A percentile compares a stretch with the other conserved stretches of the same genome.
These are phyloP conservation scores for Himalopsyche tibetana DNA, from an alignment of 2,888 invertebrate genomes.

Conservation along the genomic window DNA sequence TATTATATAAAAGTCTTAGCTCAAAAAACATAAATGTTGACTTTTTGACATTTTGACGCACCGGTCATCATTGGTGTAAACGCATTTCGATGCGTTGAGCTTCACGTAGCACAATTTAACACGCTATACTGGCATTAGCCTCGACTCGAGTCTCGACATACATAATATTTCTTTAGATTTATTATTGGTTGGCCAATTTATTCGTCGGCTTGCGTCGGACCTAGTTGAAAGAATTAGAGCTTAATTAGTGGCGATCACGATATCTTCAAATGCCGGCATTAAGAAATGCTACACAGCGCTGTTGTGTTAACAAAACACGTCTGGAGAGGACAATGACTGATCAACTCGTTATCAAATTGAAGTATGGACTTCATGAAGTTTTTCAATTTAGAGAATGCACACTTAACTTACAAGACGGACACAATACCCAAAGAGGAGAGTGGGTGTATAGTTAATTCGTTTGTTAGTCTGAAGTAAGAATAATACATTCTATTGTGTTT, in stretches of 20 bases:
- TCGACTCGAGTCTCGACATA: neutral
- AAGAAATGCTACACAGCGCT: conserved; percentile 10
- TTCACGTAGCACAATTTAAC: neutral
- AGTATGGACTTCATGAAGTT: conserved; percentile 18
- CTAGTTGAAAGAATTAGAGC: conserved; percentile 22
- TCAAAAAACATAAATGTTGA: no score
- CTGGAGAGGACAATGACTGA: conserved; percentile 18
- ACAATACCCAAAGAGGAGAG: no score
- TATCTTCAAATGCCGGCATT: conserved; percentile 2
- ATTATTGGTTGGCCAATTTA: conserved; percentile 21
- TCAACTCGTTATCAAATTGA: neutral
- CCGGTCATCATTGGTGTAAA: neutral
- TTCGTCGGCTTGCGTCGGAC: conserved; percentile 9
- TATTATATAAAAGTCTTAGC: no score
- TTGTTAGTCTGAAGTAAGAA: no score
- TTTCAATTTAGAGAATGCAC: neutral
- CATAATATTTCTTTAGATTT: conserved; percentile 19
- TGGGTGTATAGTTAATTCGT: no score
- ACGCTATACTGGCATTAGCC: conserved; percentile 6
- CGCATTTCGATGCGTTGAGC: neutral
- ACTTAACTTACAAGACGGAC: no score
- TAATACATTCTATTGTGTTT: no score
- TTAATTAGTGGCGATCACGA: conserved; percentile 13
- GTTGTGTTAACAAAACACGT: conserved; percentile 22
- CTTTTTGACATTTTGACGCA: neutral